These are phyloP conservation scores for Araneus ventricosus DNA, from an alignment of 1,140 invertebrate species.

Conservation along the genomic window DNA sequence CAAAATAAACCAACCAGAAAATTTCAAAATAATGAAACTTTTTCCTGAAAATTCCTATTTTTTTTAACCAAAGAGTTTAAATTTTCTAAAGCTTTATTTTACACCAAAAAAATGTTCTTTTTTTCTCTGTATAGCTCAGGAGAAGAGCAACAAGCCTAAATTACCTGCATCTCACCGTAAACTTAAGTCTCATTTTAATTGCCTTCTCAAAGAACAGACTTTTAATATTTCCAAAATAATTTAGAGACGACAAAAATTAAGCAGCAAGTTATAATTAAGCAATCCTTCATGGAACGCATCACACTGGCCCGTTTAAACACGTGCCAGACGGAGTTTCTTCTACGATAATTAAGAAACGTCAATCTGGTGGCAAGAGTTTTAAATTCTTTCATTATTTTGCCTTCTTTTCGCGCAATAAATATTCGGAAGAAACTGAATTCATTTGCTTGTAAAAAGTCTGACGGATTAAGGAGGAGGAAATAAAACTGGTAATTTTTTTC, in stretches of 20 bases:
- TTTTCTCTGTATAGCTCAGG: background rate
- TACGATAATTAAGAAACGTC: conserved; percentile 1
- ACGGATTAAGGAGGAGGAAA: background rate
- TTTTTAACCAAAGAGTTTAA: background rate
- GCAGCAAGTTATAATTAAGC: background rate
- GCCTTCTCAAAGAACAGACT: background rate
- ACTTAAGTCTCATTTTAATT: background rate
- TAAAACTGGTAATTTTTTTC: background rate
- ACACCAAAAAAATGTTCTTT: background rate
- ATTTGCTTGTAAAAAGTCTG: background rate
- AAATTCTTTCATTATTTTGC: background rate
- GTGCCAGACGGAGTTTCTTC: background rate
- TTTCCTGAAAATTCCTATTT: background rate
- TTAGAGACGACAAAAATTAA: background rate
- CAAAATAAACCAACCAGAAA: no score
- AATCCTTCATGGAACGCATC: background rate
- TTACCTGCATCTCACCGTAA: background rate
- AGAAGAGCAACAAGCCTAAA: background rate
- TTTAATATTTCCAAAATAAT: background rate
- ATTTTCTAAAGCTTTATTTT: background rate
- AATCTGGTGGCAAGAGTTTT: background rate
- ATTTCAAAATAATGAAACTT: no score
- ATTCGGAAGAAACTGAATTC: conserved; percentile 20
- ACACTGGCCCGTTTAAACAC: background rate
- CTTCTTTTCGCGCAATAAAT: conserved; percentile 3